Base-by-base conservation (phyloP, 2,888 invertebrate species). In the Watsonalla cultraria region DNA sequence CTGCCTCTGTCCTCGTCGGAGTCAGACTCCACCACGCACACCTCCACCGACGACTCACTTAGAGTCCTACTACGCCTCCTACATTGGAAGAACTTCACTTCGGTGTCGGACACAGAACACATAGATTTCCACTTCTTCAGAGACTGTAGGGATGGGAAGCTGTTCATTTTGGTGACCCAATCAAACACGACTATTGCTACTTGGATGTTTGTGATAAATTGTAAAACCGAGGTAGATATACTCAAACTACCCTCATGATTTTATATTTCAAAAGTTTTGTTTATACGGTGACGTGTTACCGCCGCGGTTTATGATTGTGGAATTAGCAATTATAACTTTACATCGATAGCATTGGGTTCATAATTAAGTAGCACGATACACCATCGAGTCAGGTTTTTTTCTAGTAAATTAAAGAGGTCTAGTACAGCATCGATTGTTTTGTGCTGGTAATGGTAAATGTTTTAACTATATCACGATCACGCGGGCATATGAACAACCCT, bases 11-110 rank as follows among this genome's bases (percentile, higher is more conserved):
- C 64, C 5, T 52, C 55, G n/a, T 78, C 77, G 0, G 72, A 72
- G n/a, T 68, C 68, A 0, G 64, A 61, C 6, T 64, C 65, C 24
- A 57, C 58, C 34, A 67, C 46, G 33, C 54, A 66, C 9, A 66
- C 52, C 13, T 78, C 78, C 4, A 62, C 59, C 0, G 78, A 76
- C 0, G 70, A 76, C 5, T 74, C 74, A 53, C 77, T 80, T 11
- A 54, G 52, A 5, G 67, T 65, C 24, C 65, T 64, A 24, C 64
- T 57, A 6, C 52, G 37, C 2, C 46, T 50, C 14, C 52, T 46
- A 9, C 55, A 54, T n/a, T 55, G 57, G n/a, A 51, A 54, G 7
- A 56, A 24, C 33, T 56, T 55, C 7, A 52, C 0, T 14, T 54
- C 54, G 0, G 55, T 47, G 0, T 54, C 51, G 11, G 54, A 24